Percentiles rank a stretch among this genome's conserved stretches.
These are phyloP conservation scores for Chlorodrepanis virens DNA, from an alignment of 2,113 vertebrate genomes.

Conservation along the genomic window DNA sequence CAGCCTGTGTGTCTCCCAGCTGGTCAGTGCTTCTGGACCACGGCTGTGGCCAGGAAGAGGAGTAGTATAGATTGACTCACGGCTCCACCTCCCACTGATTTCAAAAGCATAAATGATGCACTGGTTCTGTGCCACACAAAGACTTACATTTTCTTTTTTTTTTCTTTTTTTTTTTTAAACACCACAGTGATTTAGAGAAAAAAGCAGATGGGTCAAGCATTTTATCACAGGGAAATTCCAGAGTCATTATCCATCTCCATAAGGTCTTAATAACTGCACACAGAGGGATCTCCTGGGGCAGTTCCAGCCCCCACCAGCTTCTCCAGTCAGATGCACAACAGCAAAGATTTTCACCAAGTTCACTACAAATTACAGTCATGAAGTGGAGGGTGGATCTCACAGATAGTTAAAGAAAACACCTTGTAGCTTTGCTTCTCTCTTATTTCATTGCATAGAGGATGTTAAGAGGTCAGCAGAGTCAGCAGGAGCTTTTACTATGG, in stretches of 20 bases:
- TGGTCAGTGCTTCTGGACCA: background rate
- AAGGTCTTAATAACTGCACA: background rate
- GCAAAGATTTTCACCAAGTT: background rate
- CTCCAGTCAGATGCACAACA: background rate
- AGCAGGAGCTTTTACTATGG: background rate
- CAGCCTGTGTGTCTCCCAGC: background rate
- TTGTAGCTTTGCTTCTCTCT: background rate
- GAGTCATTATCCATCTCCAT: background rate
- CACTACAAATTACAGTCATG: background rate
- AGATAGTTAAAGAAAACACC: background rate
- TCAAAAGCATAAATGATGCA: conserved; percentile 16
- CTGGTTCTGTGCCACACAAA: background rate
- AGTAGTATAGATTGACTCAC: background rate
- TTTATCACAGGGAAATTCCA: background rate
- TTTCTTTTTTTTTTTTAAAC: background rate
- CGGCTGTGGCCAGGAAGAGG: background rate
- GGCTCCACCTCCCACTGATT: conserved; percentile 40
- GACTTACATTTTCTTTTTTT: background rate
- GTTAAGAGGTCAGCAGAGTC: background rate
- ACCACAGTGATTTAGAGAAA: background rate
- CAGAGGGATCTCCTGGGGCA: background rate
- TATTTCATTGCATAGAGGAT: background rate
- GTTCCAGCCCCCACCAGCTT: background rate
- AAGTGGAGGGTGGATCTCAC: background rate
- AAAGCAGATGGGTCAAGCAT: background rate